A percentile compares a stretch with the other conserved stretches of the same genome.
phyloP scores from a whole-genome alignment of 2,797 vertebrate genomes.

The Amazonetta brasiliensis region DNA sequence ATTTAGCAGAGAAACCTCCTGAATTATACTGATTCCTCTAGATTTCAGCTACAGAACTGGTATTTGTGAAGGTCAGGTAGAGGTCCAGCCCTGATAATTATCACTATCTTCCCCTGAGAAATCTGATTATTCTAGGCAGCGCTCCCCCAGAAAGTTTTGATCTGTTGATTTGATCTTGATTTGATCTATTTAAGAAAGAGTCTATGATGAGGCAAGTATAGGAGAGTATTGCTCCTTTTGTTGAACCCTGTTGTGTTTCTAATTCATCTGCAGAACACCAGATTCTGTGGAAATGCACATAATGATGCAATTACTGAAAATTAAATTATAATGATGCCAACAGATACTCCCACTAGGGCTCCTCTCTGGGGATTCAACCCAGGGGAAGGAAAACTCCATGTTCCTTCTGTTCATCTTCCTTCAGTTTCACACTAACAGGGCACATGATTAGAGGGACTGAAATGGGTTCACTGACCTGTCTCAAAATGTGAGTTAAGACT shows the following conservation, averaged over 20 bases:
- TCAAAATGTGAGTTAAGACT: neutral
- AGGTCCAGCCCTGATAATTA: constrained; percentile 12
- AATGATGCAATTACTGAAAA: constrained; percentile 37
- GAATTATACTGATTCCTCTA: neutral
- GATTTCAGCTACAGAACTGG: neutral
- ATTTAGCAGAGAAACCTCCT: neutral
- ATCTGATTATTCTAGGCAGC: constrained; percentile 33
- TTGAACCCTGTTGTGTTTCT: constrained; percentile 30
- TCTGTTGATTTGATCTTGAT: constrained; percentile 17
- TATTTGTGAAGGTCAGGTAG: constrained; percentile 21
- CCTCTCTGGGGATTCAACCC: neutral
- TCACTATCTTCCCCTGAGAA: constrained; percentile 32
- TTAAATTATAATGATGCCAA: constrained; percentile 1
- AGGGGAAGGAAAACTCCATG: neutral
- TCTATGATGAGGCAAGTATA: constrained; percentile 14
- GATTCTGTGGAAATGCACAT: neutral
- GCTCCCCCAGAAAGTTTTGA: constrained; percentile 48
- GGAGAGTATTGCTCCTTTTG: constrained; percentile 5
- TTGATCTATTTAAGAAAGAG: constrained; percentile 41
- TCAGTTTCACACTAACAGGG: neutral
- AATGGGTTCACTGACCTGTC: neutral
- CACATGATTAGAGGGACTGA: neutral
- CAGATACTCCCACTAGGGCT: neutral
- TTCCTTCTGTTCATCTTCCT: neutral
- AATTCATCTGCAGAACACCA: constrained; percentile 32